A percentile compares a stretch with the other conserved stretches of the same genome.
Evolutionary conservation across 2,113 vertebrate species (phyloP).

Genomic region (Dasypus novemcinctus): DNA sequence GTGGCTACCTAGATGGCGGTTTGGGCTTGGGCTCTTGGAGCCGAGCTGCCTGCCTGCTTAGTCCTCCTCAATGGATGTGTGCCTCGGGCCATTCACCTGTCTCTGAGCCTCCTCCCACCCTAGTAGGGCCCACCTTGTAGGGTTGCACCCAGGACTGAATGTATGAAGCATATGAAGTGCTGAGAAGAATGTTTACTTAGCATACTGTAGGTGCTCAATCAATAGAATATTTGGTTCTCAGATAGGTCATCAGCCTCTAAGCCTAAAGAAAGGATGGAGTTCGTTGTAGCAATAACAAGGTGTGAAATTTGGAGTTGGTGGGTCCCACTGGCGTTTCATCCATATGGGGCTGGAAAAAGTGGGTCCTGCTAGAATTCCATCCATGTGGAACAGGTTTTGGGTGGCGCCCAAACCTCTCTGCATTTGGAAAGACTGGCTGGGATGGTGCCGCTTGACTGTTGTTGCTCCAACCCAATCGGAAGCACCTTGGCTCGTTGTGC

Average conservation of each 20-base stretch:
- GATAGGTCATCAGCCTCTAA: neutral
- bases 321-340: neutral
- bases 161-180: neutral
- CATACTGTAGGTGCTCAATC: neutral
- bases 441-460: neutral
- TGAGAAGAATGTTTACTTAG: neutral
- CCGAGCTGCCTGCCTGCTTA: neutral
- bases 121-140: accelerated
- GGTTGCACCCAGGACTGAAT: neutral
- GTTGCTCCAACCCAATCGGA: neutral
- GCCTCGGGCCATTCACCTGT: neutral
- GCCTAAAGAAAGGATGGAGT: neutral
- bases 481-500: neutral
- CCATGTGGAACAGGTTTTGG: neutral
- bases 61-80: neutral
- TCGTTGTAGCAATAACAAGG: accelerated
- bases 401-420: neutral
- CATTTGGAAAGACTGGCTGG: neutral
- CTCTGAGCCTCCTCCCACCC: neutral
- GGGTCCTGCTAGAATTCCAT: too few species aligned
- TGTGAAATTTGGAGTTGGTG: neutral
- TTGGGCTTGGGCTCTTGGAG: neutral
- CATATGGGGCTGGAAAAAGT: neutral
- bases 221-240: neutral
- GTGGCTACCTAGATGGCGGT: too few species aligned